A percentile compares a stretch with the other conserved stretches of the same genome.
Conservation (phyloP, 2,113 vertebrate genomes). For the Misgurnus mizolepis region DNA sequence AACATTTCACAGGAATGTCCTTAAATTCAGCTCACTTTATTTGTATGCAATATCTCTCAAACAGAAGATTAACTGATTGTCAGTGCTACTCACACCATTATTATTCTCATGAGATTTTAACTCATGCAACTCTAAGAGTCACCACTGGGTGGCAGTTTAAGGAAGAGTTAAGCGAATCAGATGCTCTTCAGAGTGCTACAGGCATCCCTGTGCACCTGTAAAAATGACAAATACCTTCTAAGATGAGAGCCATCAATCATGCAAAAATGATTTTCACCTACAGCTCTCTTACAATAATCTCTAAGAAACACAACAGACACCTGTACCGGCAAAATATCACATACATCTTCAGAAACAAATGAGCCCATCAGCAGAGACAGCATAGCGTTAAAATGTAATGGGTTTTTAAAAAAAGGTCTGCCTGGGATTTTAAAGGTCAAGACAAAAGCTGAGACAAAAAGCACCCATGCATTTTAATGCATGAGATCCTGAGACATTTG, state of each 20-base stretch:
- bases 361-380: conserved; percentile 29
- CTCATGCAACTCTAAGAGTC: background rate
- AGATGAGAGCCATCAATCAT: conserved; percentile 58
- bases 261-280: conserved; percentile 45
- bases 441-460: conserved; percentile 28
- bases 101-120: too few relatives aligned
- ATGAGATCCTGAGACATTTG: conserved; percentile 28
- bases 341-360: conserved; percentile 40
- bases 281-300: conserved; percentile 27
- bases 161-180: conserved; percentile 7
- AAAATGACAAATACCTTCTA: conserved; percentile 51
- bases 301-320: conserved; percentile 58
- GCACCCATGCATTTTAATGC: background rate
- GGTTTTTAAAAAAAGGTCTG: conserved; percentile 62
- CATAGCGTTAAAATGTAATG: conserved; percentile 57
- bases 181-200: background rate
- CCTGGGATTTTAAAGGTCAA: conserved; percentile 48
- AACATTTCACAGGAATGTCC: too few relatives aligned
- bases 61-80: too few relatives aligned
- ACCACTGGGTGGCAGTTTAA: conserved; percentile 64
- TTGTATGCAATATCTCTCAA: too few relatives aligned
- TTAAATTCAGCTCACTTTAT: too few relatives aligned
- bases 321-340: conserved; percentile 33
- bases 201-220: background rate
- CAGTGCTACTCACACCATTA: too few relatives aligned